Conservation (phyloP, 2,888 invertebrate genomes). For the Nemotelus nigrinus region DNA sequence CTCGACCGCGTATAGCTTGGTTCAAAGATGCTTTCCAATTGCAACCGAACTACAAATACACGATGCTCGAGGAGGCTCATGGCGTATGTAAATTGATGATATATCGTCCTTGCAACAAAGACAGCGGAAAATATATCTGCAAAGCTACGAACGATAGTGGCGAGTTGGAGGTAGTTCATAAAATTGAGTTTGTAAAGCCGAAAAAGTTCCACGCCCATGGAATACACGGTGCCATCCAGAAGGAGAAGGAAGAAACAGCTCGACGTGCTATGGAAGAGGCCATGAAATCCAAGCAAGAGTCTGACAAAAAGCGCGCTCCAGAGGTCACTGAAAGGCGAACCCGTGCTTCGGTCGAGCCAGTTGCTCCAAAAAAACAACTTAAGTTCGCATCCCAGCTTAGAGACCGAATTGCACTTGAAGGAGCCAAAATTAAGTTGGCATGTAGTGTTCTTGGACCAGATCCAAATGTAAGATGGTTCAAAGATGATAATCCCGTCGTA, state of each 20-base stretch:
- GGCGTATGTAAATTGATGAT: slow-evolving; percentile 69
- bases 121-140: slow-evolving; percentile 75
- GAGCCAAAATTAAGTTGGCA: slow-evolving; percentile 79
- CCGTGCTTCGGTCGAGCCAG: slow-evolving; percentile 55
- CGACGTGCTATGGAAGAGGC: slow-evolving; percentile 62
- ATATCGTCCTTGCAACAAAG: slow-evolving; percentile 68
- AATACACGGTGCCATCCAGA: slow-evolving; percentile 59
- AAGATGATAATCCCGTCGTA: slow-evolving; percentile 73
- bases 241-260: slow-evolving; percentile 60
- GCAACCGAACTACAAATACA: slow-evolving; percentile 62
- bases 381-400: slow-evolving; percentile 79
- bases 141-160: slow-evolving; percentile 77
- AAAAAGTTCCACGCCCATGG: slow-evolving; percentile 65
- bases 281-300: slow-evolving; percentile 62
- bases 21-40: slow-evolving; percentile 61
- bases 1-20: slow-evolving; percentile 62
- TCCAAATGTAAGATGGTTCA: slow-evolving; percentile 79
- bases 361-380: slow-evolving; percentile 62
- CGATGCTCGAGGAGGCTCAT: slow-evolving; percentile 63
- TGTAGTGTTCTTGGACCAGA: slow-evolving; percentile 80
- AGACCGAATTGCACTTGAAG: slow-evolving; percentile 79
- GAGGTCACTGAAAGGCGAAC: slow-evolving; percentile 51
- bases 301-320: slow-evolving; percentile 58
- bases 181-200: slow-evolving; percentile 68
- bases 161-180: slow-evolving; percentile 65